A percentile compares a stretch with the other conserved stretches of the same genome.
These are phyloP conservation scores for Chymomyza costata DNA, from an alignment of 1,140 invertebrate species.

Conservation along the genomic window DNA sequence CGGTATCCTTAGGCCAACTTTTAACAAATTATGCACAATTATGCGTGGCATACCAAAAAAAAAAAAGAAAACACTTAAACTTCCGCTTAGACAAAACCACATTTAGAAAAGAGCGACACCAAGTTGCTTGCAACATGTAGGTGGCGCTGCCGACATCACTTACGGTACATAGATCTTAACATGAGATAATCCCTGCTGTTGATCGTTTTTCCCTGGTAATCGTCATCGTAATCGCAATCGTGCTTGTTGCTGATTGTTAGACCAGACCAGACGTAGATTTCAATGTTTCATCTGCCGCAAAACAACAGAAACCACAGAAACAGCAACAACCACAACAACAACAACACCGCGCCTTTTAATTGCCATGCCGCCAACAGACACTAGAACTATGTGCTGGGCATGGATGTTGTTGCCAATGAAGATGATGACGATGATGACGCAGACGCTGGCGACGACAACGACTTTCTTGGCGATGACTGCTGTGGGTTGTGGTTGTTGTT, in stretches of 20 bases:
- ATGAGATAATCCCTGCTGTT: slow-evolving; percentile 47
- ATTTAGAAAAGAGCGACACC: slow-evolving; percentile 1
- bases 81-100: slow-evolving; percentile 21
- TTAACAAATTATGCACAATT: slow-evolving; percentile 54
- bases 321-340: slow-evolving; percentile 23
- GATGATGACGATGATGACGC: slow-evolving; percentile 32
- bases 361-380: slow-evolving; percentile 63
- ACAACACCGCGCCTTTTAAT: slow-evolving; percentile 66
- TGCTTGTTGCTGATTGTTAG: slow-evolving; percentile 58
- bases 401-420: slow-evolving; percentile 9
- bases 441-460: slow-evolving; percentile 20
- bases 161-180: slow-evolving; percentile 57
- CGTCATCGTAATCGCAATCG: slow-evolving; percentile 41
- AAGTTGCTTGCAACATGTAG: slow-evolving; percentile 45
- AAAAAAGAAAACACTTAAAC: slow-evolving; percentile 11
- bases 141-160: slow-evolving; percentile 66
- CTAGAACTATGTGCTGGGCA: slow-evolving; percentile 40
- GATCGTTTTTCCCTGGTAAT: neutral
- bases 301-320: slow-evolving; percentile 37
- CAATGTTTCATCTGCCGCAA: slow-evolving; percentile 67
- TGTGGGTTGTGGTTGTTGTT: slow-evolving; percentile 20
- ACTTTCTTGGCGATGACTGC: slow-evolving; percentile 13
- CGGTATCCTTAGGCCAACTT: neutral
- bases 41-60: slow-evolving; percentile 10
- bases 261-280: slow-evolving; percentile 42